A percentile compares a stretch with the other conserved stretches of the same genome.
Evolutionary conservation across 2,113 vertebrate species (phyloP).

Genomic region (Gopherus evgoodei): DNA sequence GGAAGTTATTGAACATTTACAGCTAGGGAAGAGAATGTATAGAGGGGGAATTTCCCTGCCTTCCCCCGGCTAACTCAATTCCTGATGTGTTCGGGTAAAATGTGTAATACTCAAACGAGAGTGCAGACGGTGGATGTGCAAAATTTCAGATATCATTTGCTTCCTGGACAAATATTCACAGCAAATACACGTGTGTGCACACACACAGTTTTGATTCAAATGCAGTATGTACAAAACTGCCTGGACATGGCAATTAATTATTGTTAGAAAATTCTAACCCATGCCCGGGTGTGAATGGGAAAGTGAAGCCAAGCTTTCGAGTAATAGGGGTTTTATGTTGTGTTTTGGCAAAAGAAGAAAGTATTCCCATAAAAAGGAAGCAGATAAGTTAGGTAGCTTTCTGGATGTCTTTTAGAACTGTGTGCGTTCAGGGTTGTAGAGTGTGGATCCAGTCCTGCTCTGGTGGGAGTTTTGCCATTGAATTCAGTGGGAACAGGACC

Average conservation of each 20-base stretch:
- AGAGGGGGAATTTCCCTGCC: neutral
- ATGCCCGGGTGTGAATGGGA: neutral
- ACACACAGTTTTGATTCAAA: neutral
- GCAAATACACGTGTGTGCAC: rapidly evolving
- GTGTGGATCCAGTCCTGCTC: neutral
- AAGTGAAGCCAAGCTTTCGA: no score
- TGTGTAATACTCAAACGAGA: neutral
- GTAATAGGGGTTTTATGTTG: no score
- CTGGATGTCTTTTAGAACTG: neutral
- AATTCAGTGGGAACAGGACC: no score
- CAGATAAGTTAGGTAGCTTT: neutral
- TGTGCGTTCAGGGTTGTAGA: no score
- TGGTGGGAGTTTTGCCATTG: neutral
- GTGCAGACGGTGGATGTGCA: neutral
- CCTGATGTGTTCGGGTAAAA: neutral
- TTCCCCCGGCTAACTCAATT: neutral
- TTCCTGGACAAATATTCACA: neutral
- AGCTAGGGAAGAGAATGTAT: neutral
- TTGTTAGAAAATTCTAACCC: neutral
- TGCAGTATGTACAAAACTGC: no score
- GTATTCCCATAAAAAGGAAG: neutral
- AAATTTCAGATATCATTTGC: neutral
- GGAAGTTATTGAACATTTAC: neutral
- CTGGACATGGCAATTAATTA: neutral
- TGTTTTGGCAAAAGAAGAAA: neutral